Evolutionary conservation across 2,888 invertebrate genomes (phyloP), one percentile per base, ranked within the genome.

Genomic region (Drosophila paramelanica): DNA sequence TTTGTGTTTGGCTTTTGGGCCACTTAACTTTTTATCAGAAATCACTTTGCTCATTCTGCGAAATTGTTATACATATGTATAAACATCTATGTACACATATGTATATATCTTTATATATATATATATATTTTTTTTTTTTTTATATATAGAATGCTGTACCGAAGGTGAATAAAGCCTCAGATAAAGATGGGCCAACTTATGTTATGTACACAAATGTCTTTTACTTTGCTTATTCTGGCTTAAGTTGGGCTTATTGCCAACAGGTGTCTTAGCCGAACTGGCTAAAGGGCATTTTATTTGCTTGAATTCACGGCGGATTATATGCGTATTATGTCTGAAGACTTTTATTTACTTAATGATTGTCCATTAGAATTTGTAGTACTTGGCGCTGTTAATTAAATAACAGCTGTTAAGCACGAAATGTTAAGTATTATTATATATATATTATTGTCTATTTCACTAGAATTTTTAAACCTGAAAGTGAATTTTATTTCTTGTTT

Each of bases 21-120:
- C 88, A 83, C 82, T 88, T 88, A 82, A 82, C 69, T 87, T 87
- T 88, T 82, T 83, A 81, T 81, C 88, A 79, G 88, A 81, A 87
- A 87, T 79, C 83, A 86, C 77, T 88, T 88, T 69, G 66, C 62
- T 38, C 64, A 65, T 88, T 83, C 88, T 60, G 82, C 88, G 82
- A 83, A 83, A 72, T 88, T 82, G 67, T 59, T 60, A 76, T 74
- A 79, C 68, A 61, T 73, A 56, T 66, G 46, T 66, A 55, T 41
- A 31, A 33, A 31, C 20, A n/a, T 58, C 2, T 25, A 36, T 36
- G 38, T 14, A 38, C 8, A 31, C 27, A 33, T 13, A 38, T 5
- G 23, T 25, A 55, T 11, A 33, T 45, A 27, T 36, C 20, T 14
- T 33, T 8, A 23, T 36, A 56, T 11, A 36, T 45, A 36, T 33